Evolutionary conservation across 1,140 invertebrate species (phyloP).

Genomic region (Thaumetopoea pityocampa): DNA sequence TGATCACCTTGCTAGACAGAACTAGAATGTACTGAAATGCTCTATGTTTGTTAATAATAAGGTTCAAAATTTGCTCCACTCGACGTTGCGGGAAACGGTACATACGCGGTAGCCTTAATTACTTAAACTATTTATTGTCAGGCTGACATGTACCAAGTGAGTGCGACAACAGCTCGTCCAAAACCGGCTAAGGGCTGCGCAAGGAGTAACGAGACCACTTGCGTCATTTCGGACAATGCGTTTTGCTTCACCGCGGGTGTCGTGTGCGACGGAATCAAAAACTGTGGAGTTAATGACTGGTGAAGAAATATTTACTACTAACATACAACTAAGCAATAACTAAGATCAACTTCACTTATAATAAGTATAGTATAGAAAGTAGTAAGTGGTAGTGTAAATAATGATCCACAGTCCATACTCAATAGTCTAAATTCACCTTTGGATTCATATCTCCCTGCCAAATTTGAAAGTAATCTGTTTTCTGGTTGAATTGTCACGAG

Average conservation of each 20-base stretch:
- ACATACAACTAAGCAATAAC: not conserved
- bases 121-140: slow-evolving; percentile 24
- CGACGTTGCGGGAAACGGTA: too few relatives aligned
- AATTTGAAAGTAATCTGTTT: too few relatives aligned
- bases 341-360: not conserved
- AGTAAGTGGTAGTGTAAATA: too few relatives aligned
- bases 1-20: too few relatives aligned
- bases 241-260: slow-evolving; percentile 61
- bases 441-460: too few relatives aligned
- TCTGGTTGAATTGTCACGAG: too few relatives aligned
- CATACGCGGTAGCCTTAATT: too few relatives aligned
- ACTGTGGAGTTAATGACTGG: slow-evolving; percentile 59
- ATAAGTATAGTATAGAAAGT: slow-evolving; percentile 1
- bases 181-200: slow-evolving; percentile 25
- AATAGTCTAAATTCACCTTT: too few relatives aligned
- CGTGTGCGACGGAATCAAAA: slow-evolving; percentile 61
- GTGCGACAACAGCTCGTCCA: slow-evolving; percentile 42
- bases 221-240: slow-evolving; percentile 22
- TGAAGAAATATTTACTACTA: slow-evolving; percentile 9
- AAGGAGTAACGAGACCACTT: slow-evolving; percentile 43
- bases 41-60: too few relatives aligned
- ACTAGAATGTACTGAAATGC: too few relatives aligned
- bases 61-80: too few relatives aligned
- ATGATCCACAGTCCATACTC: too few relatives aligned
- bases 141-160: slow-evolving; percentile 56